Evolutionary conservation across 2,888 invertebrate genomes (phyloP).

Genomic region (Lithosia quadra): DNA sequence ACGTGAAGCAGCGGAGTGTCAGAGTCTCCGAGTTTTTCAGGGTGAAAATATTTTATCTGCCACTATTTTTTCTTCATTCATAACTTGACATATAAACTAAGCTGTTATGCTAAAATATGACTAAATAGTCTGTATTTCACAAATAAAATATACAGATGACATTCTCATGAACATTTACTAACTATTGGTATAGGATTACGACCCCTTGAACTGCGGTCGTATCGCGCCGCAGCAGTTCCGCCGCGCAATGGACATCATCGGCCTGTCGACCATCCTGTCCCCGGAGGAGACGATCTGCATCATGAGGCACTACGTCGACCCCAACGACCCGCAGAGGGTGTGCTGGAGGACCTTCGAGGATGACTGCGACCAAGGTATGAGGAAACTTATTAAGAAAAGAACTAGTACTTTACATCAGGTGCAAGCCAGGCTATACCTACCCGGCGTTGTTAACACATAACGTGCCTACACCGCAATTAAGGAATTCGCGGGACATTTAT

Average conservation of each 20-base stretch:
- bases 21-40: conserved; percentile 90
- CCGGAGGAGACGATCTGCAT: conserved; percentile 88
- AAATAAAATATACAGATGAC: not conserved
- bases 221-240: conserved; percentile 91
- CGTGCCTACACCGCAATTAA: too few species aligned
- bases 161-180: not conserved
- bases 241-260: conserved; percentile 89
- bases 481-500: too few species aligned
- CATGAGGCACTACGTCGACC: conserved; percentile 90
- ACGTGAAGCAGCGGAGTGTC: conserved; percentile 88
- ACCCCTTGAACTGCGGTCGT: conserved; percentile 89
- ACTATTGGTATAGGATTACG: conserved; percentile 88
- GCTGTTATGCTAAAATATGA: too few species aligned
- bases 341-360: conserved; percentile 93
- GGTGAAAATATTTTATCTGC: conserved; percentile 55
- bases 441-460: too few species aligned
- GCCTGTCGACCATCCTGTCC: conserved; percentile 88
- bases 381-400: not conserved
- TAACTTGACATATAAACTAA: too few species aligned
- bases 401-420: too few species aligned
- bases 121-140: too few species aligned
- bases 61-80: not conserved
- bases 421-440: too few species aligned
- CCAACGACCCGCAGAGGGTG: conserved; percentile 89
- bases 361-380: conserved; percentile 91